Evolutionary conservation across 1,140 invertebrate genomes (phyloP).

Genomic region (Steinernema khuongi): DNA sequence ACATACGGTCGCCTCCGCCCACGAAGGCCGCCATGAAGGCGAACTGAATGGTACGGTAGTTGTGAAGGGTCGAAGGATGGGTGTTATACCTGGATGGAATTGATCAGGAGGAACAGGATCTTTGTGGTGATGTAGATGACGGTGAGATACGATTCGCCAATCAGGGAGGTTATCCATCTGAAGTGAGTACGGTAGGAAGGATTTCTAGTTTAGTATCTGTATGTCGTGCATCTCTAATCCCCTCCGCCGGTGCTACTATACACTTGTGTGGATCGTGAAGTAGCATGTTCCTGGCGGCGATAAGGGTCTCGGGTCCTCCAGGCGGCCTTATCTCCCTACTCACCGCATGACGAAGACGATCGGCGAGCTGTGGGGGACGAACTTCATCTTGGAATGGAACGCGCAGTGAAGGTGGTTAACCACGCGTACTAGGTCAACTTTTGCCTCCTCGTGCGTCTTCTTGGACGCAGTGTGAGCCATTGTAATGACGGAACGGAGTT

Average conservation of each 20-base stretch:
- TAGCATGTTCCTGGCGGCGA: constrained; percentile 7
- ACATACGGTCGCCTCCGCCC: constrained; percentile 26
- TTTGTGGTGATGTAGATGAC: constrained; percentile 38
- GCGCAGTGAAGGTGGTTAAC: constrained; percentile 18
- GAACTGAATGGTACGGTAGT: constrained; percentile 21
- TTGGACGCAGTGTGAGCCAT: constrained; percentile 30
- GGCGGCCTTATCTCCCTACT: constrained; percentile 3
- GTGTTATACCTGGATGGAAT: constrained; percentile 28
- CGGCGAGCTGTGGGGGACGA: constrained; percentile 7
- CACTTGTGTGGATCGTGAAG: constrained; percentile 13
- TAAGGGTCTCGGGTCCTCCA: background rate
- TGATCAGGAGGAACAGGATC: constrained; percentile 35
- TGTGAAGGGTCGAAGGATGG: background rate
- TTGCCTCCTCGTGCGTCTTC: background rate
- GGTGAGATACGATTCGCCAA: constrained; percentile 23
- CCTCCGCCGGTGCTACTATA: constrained; percentile 19
- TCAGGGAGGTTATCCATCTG: background rate
- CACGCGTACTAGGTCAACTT: constrained; percentile 2
- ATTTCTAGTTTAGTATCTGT: too few species aligned
- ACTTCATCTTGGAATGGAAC: constrained; percentile 22
- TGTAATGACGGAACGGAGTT: constrained; percentile 38
- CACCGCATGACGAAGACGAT: background rate
- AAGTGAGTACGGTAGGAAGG: background rate
- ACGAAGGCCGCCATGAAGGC: constrained; percentile 31
- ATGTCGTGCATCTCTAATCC: background rate